Conservation (phyloP, 2,113 vertebrate species). For the Centrocercus urophasianus region DNA sequence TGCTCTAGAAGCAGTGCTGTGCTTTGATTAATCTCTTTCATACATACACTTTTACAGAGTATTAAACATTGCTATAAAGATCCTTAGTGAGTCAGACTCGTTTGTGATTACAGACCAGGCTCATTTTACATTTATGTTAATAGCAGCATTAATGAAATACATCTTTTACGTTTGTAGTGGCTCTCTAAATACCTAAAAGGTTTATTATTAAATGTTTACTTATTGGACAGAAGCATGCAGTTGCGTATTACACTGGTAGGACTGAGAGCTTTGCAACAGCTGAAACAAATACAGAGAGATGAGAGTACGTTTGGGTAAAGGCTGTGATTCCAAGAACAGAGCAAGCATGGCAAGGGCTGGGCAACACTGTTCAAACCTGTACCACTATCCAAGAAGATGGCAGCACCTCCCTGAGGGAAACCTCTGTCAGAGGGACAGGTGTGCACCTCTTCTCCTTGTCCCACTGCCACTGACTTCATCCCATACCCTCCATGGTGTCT, state of each 20-base stretch:
- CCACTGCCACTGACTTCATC: background rate
- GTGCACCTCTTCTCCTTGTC: background rate
- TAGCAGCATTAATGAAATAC: conserved; percentile 77
- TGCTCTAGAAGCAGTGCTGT: conserved; percentile 58
- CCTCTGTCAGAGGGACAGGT: background rate
- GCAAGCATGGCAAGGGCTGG: background rate
- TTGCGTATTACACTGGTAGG: background rate
- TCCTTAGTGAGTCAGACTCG: conserved; percentile 71
- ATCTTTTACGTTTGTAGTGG: conserved; percentile 74
- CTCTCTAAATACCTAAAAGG: conserved; percentile 75
- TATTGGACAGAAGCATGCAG: conserved; percentile 52
- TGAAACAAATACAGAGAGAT: background rate
- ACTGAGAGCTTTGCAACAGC: background rate
- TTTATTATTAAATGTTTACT: conserved; percentile 78
- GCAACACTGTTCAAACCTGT: background rate
- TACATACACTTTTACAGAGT: conserved; percentile 65
- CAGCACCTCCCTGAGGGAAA: background rate
- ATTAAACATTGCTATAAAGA: conserved; percentile 71
- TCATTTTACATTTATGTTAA: conserved; percentile 78
- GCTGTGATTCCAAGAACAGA: background rate
- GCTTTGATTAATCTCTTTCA: conserved; percentile 83
- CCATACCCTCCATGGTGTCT: background rate
- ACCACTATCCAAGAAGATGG: background rate
- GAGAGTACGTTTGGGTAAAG: background rate
- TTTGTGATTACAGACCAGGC: conserved; percentile 74